A percentile compares a stretch with the other conserved stretches of the same genome.
Evolutionary conservation across 2,888 invertebrate genomes (phyloP).

Genomic region (Myathropa florea): DNA sequence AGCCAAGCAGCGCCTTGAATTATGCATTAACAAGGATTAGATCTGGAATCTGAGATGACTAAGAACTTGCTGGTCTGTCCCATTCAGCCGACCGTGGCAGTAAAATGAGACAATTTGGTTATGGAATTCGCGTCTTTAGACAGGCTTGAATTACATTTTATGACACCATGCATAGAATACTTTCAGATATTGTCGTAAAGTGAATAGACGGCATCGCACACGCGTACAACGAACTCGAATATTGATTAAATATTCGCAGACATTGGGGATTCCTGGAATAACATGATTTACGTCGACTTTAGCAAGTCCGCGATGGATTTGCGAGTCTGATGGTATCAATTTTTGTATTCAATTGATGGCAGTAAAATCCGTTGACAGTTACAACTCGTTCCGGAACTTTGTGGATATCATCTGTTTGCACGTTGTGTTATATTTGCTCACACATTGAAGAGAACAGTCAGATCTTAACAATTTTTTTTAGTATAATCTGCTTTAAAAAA

Average conservation of each 20-base stretch:
- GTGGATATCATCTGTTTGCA: too few species aligned
- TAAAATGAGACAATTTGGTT: neutral
- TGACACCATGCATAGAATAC: neutral
- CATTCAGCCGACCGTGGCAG: neutral
- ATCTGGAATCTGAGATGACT: neutral
- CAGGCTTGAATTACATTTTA: neutral
- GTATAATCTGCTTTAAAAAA: too few species aligned
- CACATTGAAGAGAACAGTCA: too few species aligned
- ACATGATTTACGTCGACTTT: neutral
- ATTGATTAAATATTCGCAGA: neutral
- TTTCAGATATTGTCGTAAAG: neutral
- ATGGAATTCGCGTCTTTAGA: neutral
- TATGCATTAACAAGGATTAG: neutral
- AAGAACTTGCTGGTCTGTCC: neutral
- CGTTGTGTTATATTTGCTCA: too few species aligned
- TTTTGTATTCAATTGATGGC: too few species aligned
- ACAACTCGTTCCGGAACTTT: too few species aligned
- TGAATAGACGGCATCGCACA: neutral
- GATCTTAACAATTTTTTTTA: too few species aligned
- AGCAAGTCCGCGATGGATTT: neutral
- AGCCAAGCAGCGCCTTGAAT: neutral
- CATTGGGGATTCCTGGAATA: neutral
- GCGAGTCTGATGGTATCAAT: too few species aligned
- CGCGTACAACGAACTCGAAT: neutral
- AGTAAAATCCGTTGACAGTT: too few species aligned